phyloP scores from a whole-genome alignment of 2,888 invertebrate genomes.

The Xiphydria camelus region DNA sequence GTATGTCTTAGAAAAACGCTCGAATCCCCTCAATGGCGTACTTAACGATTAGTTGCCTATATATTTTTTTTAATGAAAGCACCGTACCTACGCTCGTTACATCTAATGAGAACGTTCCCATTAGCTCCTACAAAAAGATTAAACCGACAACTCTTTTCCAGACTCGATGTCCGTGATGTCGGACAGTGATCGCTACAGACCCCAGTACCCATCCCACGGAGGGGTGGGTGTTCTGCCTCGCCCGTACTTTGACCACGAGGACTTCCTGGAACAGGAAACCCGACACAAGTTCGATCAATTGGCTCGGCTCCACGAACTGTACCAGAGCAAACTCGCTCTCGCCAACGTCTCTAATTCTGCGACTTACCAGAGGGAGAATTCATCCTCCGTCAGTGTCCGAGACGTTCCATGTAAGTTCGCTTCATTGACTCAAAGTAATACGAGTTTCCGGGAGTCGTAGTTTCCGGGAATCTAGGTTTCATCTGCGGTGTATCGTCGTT shows the following conservation, averaged over 20 bases:
- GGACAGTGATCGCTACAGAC: constrained; percentile 52
- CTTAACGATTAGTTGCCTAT: too few species aligned
- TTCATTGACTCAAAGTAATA: too few species aligned
- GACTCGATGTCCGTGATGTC: constrained; percentile 60
- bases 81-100: too few species aligned
- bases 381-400: constrained; percentile 47
- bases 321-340: constrained; percentile 76
- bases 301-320: constrained; percentile 79
- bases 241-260: constrained; percentile 57
- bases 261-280: constrained; percentile 59
- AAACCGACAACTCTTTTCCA: constrained; percentile 32
- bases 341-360: constrained; percentile 71
- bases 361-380: constrained; percentile 61
- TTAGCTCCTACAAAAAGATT: not conserved
- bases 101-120: too few species aligned
- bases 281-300: constrained; percentile 76
- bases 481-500: too few species aligned
- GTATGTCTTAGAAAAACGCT: too few species aligned
- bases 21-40: too few species aligned
- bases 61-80: too few species aligned
- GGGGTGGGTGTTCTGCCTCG: constrained; percentile 49
- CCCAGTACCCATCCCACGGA: constrained; percentile 48
- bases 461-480: too few species aligned
- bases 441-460: too few species aligned
- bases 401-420: constrained; percentile 52